phyloP scores from a whole-genome alignment of 1,140 invertebrate genomes.

The Solenopsis invicta region DNA sequence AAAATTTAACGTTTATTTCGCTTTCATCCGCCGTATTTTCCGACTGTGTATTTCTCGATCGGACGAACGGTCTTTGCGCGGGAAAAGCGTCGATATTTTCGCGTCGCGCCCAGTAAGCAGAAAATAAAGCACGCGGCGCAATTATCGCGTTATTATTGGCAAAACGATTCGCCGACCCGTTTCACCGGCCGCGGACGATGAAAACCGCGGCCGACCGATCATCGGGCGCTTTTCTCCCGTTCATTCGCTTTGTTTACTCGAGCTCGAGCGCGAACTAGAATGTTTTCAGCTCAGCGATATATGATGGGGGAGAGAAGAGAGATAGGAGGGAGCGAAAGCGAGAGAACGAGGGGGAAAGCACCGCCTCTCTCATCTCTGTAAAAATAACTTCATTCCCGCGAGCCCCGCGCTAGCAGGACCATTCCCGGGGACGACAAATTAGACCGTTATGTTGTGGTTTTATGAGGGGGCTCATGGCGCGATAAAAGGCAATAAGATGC shows the following conservation, averaged over 20 bases:
- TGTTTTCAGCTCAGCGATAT: slow-evolving; percentile 40
- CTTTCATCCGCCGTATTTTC: slow-evolving; percentile 1
- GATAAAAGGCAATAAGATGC: slow-evolving; percentile 67
- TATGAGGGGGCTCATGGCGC: slow-evolving; percentile 51
- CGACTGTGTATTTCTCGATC: background rate
- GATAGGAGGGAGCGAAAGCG: background rate
- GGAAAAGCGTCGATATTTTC: slow-evolving; percentile 35
- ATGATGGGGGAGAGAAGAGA: background rate
- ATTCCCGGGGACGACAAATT: slow-evolving; percentile 63
- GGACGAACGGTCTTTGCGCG: background rate
- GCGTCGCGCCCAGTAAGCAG: slow-evolving; percentile 12
- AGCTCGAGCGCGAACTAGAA: background rate
- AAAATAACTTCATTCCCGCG: slow-evolving; percentile 66
- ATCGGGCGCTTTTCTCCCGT: slow-evolving; percentile 22
- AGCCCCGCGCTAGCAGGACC: background rate
- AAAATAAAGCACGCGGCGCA: slow-evolving; percentile 53
- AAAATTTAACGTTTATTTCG: slow-evolving; percentile 20
- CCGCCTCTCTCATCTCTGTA: slow-evolving; percentile 26
- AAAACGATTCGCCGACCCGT: slow-evolving; percentile 37
- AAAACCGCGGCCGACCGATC: slow-evolving; percentile 39
- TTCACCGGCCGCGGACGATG: slow-evolving; percentile 13
- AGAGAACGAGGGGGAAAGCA: background rate
- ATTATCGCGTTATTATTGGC: slow-evolving; percentile 60
- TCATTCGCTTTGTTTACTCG: slow-evolving; percentile 53
- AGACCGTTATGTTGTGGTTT: slow-evolving; percentile 61